Conservation (phyloP, 2,113 vertebrate species). For the Rostratula benghalensis region DNA sequence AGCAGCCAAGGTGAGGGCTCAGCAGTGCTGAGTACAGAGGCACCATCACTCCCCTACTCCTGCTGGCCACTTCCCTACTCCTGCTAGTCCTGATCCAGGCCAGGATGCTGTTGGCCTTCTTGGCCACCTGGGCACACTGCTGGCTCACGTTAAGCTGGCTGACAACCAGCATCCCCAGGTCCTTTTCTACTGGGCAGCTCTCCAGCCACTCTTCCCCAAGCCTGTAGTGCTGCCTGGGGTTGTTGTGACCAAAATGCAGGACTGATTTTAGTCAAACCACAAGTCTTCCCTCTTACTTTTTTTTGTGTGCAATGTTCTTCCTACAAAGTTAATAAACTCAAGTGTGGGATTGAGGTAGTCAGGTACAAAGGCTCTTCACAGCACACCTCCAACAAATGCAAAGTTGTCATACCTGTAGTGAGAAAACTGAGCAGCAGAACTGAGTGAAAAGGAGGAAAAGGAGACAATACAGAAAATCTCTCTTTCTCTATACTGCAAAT, state of each 20-base stretch:
- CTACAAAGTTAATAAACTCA: background rate
- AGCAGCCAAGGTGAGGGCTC: too few relatives aligned
- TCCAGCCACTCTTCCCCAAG: too few relatives aligned
- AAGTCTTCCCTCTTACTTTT: background rate
- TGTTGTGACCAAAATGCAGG: background rate
- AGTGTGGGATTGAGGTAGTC: background rate
- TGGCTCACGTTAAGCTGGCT: background rate
- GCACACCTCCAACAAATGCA: rapidly evolving
- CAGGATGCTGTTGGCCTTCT: background rate
- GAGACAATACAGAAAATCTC: background rate
- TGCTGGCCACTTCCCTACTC: too few relatives aligned
- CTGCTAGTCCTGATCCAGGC: too few relatives aligned
- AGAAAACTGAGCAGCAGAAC: background rate
- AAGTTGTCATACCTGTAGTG: background rate
- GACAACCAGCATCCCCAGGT: background rate
- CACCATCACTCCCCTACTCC: too few relatives aligned
- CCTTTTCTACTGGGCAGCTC: background rate
- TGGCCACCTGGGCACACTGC: background rate
- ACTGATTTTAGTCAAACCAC: background rate
- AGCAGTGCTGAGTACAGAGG: too few relatives aligned
- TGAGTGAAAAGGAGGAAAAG: background rate
- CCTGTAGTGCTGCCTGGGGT: too few relatives aligned
- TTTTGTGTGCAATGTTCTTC: background rate
- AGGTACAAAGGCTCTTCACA: background rate
- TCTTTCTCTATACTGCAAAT: background rate